Percentiles rank a stretch among this genome's conserved stretches.
These are phyloP conservation scores for Zeugodacus cucurbitae DNA, from an alignment of 1,140 invertebrate species.

Conservation along the genomic window DNA sequence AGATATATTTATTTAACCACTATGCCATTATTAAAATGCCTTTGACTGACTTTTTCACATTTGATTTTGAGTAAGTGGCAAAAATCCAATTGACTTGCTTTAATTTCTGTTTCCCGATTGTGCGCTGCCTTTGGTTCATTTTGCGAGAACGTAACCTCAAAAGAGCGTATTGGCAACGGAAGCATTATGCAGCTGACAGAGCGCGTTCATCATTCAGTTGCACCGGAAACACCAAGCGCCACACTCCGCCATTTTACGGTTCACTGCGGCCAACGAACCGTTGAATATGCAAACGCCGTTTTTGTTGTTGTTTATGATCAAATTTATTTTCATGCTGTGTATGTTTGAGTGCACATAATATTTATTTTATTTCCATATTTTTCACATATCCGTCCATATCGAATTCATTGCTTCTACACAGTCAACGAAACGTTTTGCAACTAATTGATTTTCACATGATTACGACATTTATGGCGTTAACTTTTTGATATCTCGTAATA, in stretches of 20 bases:
- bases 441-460: slow-evolving; percentile 21
- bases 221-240: neutral
- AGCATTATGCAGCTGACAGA: neutral
- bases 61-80: neutral
- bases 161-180: neutral
- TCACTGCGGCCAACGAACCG: neutral
- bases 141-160: neutral
- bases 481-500: slow-evolving; percentile 16
- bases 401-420: neutral
- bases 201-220: neutral
- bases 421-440: neutral
- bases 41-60: neutral
- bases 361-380: neutral
- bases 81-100: neutral
- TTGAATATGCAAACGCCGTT: neutral
- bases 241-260: neutral
- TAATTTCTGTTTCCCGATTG: neutral
- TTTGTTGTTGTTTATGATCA: neutral
- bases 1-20: too few species aligned
- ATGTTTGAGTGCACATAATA: neutral
- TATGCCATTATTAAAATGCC: neutral
- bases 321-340: neutral
- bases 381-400: too few species aligned
- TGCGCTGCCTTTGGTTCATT: neutral
- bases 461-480: slow-evolving; percentile 27